Percentiles rank a stretch among this genome's conserved stretches.
These are phyloP conservation scores for Hiodon alosoides DNA, from an alignment of 2,113 vertebrate species.

Conservation along the genomic window DNA sequence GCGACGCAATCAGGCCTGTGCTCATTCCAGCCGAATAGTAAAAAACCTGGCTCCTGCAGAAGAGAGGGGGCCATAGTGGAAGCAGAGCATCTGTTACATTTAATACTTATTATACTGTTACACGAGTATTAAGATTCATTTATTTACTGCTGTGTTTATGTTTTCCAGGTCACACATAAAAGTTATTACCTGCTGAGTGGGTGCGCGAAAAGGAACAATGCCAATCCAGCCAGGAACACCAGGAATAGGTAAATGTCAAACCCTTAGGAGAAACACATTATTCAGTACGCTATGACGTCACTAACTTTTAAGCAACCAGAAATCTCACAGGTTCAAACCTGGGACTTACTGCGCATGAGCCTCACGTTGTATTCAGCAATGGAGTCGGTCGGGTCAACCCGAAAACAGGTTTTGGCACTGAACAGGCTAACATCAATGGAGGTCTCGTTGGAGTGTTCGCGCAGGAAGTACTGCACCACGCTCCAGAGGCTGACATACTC, in stretches of 20 bases:
- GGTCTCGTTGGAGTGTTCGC: conserved; percentile 81
- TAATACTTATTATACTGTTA: too few relatives aligned
- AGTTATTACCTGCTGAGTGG: conserved; percentile 79
- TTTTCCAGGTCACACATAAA: background rate
- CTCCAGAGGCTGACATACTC: conserved; percentile 73
- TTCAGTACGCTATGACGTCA: background rate
- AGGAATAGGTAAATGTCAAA: conserved; percentile 84
- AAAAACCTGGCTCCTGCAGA: conserved; percentile 81
- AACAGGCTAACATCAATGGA: conserved; percentile 75
- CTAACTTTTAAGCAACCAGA: background rate
- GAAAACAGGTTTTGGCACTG: conserved; percentile 81
- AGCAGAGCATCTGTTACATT: background rate
- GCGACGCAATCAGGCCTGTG: conserved; percentile 83
- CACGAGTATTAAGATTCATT: background rate
- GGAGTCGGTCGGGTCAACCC: conserved; percentile 64
- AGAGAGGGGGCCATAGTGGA: background rate
- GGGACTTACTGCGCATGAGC: conserved; percentile 68
- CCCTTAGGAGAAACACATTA: conserved; percentile 55
- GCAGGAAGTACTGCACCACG: conserved; percentile 67
- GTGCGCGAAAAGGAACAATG: conserved; percentile 80
- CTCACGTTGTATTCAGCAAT: conserved; percentile 59
- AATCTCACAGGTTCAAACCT: background rate
- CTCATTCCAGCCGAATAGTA: conserved; percentile 89
- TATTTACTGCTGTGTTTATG: background rate
- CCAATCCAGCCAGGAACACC: conserved; percentile 76